phyloP scores from a whole-genome alignment of 2,113 vertebrate species.

The Ictalurus punctatus region DNA sequence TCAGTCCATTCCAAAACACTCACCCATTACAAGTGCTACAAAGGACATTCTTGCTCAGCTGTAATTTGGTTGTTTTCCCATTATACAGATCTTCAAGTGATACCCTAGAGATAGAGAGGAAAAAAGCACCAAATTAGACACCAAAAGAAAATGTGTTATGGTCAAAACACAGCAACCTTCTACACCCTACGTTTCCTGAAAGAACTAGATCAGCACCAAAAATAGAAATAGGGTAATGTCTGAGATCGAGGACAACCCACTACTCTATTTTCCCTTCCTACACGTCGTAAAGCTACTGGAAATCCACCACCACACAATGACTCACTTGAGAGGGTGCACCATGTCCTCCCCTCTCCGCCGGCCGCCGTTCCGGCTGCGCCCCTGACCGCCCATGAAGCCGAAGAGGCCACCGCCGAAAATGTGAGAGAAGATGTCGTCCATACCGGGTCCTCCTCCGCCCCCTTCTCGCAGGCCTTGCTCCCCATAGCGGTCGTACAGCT shows the following conservation, averaged over 20 bases:
- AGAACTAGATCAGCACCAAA: neutral
- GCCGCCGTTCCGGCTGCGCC: constrained; percentile 89
- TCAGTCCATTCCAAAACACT: constrained; percentile 63
- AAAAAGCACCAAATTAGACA: neutral
- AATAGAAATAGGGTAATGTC: neutral
- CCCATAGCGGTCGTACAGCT: constrained; percentile 95
- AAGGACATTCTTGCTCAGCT: constrained; percentile 98
- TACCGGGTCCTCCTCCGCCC: constrained; percentile 88
- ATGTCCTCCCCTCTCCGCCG: constrained; percentile 97
- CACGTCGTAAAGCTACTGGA: rapidly evolving
- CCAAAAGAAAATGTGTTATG: neutral
- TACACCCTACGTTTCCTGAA: neutral
- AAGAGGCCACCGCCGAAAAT: constrained; percentile 98
- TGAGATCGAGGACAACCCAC: neutral
- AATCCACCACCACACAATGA: constrained; percentile 19
- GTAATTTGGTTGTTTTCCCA: constrained; percentile 98
- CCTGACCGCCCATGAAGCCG: constrained; percentile 95
- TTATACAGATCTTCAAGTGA: constrained; percentile 98
- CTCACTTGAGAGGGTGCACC: constrained; percentile 97
- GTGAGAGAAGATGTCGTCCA: constrained; percentile 99
- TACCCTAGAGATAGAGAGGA: constrained; percentile 74
- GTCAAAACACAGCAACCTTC: neutral
- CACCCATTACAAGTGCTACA: constrained; percentile 95
- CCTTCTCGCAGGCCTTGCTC: constrained; percentile 97
- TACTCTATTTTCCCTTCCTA: neutral